Evolutionary conservation across 1,140 invertebrate species (phyloP), one percentile per base, ranked within the genome.

Genomic region (Drosophila tropicalis): DNA sequence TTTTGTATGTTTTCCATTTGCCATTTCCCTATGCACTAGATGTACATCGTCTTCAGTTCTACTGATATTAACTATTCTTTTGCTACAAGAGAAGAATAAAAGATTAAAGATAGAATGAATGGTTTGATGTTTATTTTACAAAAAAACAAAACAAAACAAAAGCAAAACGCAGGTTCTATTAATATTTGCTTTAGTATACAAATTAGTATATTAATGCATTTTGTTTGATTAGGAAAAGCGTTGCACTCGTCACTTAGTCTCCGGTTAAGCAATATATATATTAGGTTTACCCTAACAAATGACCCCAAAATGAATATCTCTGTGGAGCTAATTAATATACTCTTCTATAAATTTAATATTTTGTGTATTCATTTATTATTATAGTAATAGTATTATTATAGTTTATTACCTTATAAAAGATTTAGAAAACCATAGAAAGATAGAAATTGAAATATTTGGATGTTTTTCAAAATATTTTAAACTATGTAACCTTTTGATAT

Each of bases 61-160:
- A 93, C 95, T 95, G 85, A 96, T 94, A 92, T 95, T 94, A 93
- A 94, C 94, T 93, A 95, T 94, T 94, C 95, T 96, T 93, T 95
- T 95, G 93, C 94, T 94, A 94, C 93, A 94, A 94, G 81, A 86
- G 80, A 92, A 92, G 74, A 91, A 91, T 77, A 92, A 87, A 89
- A 75, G 72, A 90, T 91, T 90, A 91, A 71, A 76, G 75, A 91
- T 74, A 74, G 71, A 62, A 75, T 79, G 72, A 81, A 67, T 83
- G 72, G 40, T 64, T 75, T 67, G 44, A 72, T 68, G 64, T 58
- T 85, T 44, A 58, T 64, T 58, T 76, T 51, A 12, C 3, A 51
- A 51, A 51, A 51, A 51, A n/a, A 47, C 9, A 13, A 47, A 29
- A 29, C 29, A 29, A 29, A 29, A 1, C 29, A 29, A 29, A 29